A percentile compares a stretch with the other conserved stretches of the same genome.
Conservation (phyloP, 1,140 invertebrate species). For the Drosophila micromelanica region DNA sequence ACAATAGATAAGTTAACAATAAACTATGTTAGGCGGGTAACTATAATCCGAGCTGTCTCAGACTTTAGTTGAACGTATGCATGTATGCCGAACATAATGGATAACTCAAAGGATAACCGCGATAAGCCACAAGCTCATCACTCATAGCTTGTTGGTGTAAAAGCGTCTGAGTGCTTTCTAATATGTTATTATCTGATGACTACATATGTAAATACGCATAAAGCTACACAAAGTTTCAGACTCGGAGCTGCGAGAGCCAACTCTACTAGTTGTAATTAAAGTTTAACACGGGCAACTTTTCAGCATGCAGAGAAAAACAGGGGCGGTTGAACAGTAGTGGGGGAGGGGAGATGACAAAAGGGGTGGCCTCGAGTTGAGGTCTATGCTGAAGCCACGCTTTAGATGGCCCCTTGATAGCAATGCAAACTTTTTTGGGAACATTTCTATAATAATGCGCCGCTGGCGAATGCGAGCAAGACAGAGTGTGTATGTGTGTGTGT, state of each 20-base stretch:
- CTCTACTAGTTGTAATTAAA: conserved; percentile 68
- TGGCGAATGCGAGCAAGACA: conserved; percentile 21
- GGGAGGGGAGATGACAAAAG: not conserved
- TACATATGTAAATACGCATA: conserved; percentile 75
- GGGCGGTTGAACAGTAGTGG: not conserved
- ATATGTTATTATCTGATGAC: conserved; percentile 79
- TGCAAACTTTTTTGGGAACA: conserved; percentile 75
- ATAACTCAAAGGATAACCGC: not conserved
- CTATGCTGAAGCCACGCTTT: conserved; percentile 69
- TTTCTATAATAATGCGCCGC: conserved; percentile 79
- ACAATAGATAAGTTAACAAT: not conserved
- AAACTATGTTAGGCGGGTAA: not conserved
- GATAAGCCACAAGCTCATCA: conserved; percentile 8
- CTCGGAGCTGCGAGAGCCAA: conserved; percentile 9
- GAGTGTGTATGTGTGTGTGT: not conserved
- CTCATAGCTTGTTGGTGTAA: conserved; percentile 2
- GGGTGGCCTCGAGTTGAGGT: conserved; percentile 26
- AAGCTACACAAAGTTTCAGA: conserved; percentile 33
- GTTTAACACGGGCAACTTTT: conserved; percentile 77
- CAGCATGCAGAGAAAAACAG: conserved; percentile 50
- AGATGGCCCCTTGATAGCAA: conserved; percentile 78
- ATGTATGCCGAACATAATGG: not conserved
- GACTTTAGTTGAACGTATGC: not conserved
- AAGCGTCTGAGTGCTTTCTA: conserved; percentile 36
- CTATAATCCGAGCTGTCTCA: too few relatives aligned